Base-by-base conservation (phyloP, 2,797 vertebrate species). In the Mallotus villosus region DNA sequence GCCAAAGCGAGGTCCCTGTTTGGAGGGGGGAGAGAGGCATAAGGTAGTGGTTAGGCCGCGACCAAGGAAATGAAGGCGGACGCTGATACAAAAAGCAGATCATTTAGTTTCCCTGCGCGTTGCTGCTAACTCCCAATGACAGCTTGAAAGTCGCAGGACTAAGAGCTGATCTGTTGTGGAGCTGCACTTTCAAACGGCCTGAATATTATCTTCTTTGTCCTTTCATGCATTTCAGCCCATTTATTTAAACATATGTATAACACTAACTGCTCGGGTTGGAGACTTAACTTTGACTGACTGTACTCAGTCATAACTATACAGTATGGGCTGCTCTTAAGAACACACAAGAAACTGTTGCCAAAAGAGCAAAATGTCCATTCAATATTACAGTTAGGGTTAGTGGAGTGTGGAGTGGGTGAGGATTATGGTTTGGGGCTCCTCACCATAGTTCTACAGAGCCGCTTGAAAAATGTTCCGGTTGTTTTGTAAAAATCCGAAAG, bases 1-100 rank as follows among this genome's bases (percentile, higher is more conserved):
- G 74, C 70, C 71, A 66, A 74, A 73, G 67, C 66, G 62, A 73
- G 73, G 71, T 82, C 80, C 74, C 49, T 68, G 59, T 78, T 75
- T 76, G 21, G 68, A 59, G 59, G 70, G 55, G 63, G 80, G 74
- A 65, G 61, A n/a, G 74, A 51, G 78, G 70, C 74, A 80, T 78
- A 80, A 82, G 78, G 77, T 82, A 79, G 72, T 67, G 67, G 68
- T 87, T 87, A 78, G 70, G 75, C 83, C 84, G 84, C 27, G 73
- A 75, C 68, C 68, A 75, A 80, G 79, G 74, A 87, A 85, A 83
- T 80, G 78, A 85, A 85, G 63, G 59, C 32, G 24, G 72, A 25
- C 61, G 74, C 55, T 84, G 63, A 73, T 70, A 73, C 63, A 62
- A 71, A 63, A 69, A 51, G 67, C 72, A 72, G 72, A 46, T 68